Evolutionary conservation across 2,797 vertebrate species (phyloP), one percentile per base, ranked within the genome.

Genomic region (Pseudocheirus occidentalis): DNA sequence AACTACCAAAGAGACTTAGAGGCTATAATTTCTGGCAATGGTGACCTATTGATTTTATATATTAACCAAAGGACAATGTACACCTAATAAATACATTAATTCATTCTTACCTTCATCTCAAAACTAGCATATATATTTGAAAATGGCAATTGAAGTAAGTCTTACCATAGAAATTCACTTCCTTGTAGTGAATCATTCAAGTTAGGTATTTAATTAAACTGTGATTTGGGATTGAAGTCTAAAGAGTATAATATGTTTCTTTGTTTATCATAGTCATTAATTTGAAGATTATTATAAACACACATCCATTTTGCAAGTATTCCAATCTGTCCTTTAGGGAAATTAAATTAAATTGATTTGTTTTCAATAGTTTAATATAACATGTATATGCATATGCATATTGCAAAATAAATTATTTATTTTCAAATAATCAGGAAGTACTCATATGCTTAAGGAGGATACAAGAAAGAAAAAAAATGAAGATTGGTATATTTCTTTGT

Each of bases 121-220:
- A 27, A 46, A 46, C 40, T 24, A 66, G 13, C 34, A 81, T 46
- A 81, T 81, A 10, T 24, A 27, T 18, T 46, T 2, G 2, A 46
- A 46, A 40, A 81, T 81, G 16, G 7, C 18, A 81, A 81, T 81
- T 46, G 40, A 81, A 81, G 40, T 24, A 46, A 81, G 46, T 81
- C 6, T 46, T 81, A 0, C 9, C 21, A 21, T 24, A 46, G 18
- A 81, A 46, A 81, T 81, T 81, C 5, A 90, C 29, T 53, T 54
- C 4, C 50, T 55, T 52, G 53, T 3, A 90, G 90, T 29, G 11
- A 46, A 55, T 31, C 29, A 54, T 54, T 54, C 14, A 90, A 55
- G 90, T 52, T 55, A 91, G 89, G 57, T 94, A 91, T 91, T 96
- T 96, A 96, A 96, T 97, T 96, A 97, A 96, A 94, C 56, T 97